These are phyloP conservation scores for Trachemys scripta DNA, from an alignment of 2,113 vertebrate species.

Conservation along the genomic window DNA sequence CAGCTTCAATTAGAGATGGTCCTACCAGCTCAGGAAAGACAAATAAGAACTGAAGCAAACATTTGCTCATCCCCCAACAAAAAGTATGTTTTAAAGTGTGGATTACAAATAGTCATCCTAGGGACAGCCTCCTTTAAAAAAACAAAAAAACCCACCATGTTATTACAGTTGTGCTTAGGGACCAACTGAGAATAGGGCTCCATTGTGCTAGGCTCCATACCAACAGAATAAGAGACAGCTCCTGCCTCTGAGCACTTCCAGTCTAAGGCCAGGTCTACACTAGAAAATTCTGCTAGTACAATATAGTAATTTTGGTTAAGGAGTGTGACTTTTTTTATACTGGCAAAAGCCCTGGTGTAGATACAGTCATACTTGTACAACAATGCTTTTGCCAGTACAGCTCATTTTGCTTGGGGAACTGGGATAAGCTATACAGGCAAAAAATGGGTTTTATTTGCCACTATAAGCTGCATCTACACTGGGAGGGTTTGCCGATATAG, in stretches of 20 bases:
- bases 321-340: background rate
- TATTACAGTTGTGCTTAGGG: constrained; percentile 8
- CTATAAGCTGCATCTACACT: background rate
- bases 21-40: background rate
- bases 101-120: constrained; percentile 11
- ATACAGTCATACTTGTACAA: background rate
- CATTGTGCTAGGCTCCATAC: accelerated
- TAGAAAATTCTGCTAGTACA: background rate
- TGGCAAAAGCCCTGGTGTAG: background rate
- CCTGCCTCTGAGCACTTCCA: constrained; percentile 8
- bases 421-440: background rate
- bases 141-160: background rate
- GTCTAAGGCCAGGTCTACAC: background rate
- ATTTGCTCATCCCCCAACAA: background rate
- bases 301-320: background rate
- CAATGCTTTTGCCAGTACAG: background rate
- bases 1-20: background rate
- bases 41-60: background rate
- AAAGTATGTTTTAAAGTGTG: background rate
- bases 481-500: background rate
- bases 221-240: background rate
- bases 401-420: background rate
- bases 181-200: background rate
- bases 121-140: background rate
- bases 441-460: background rate